These are phyloP conservation scores for Latrodectus elegans DNA, from an alignment of 2,888 invertebrate species.

Conservation along the genomic window DNA sequence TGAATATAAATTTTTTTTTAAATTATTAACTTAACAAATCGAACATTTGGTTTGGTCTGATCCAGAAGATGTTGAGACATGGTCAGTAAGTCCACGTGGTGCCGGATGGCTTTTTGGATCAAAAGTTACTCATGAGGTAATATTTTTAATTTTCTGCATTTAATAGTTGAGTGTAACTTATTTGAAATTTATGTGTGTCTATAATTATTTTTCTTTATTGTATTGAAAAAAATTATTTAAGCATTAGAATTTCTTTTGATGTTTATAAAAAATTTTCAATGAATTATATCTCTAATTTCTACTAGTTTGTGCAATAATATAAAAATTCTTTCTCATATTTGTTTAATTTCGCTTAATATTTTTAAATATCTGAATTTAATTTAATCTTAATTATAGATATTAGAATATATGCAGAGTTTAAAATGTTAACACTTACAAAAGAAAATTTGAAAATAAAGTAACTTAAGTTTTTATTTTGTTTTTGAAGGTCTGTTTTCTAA, in stretches of 20 bases:
- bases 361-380: too few relatives aligned
- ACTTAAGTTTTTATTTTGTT: too few relatives aligned
- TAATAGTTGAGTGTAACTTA: not conserved
- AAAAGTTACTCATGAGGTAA: slow-evolving; percentile 87
- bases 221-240: not conserved
- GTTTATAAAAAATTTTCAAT: not conserved
- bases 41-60: slow-evolving; percentile 95
- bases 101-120: slow-evolving; percentile 98
- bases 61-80: slow-evolving; percentile 95
- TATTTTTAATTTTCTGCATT: not conserved
- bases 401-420: too few relatives aligned
- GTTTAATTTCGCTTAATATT: too few relatives aligned
- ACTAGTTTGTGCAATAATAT: not conserved
- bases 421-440: too few relatives aligned
- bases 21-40: slow-evolving; percentile 54
- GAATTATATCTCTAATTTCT: not conserved
- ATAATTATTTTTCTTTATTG: not conserved
- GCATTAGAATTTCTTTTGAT: not conserved
- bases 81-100: slow-evolving; percentile 95
- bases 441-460: too few relatives aligned
- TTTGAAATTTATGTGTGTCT: not conserved
- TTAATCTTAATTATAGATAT: too few relatives aligned
- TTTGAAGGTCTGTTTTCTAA: too few relatives aligned
- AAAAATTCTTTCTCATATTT: not conserved
- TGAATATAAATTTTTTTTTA: not conserved